Evolutionary conservation across 2,113 vertebrate species (phyloP).

Genomic region (Pholis gunnellus): DNA sequence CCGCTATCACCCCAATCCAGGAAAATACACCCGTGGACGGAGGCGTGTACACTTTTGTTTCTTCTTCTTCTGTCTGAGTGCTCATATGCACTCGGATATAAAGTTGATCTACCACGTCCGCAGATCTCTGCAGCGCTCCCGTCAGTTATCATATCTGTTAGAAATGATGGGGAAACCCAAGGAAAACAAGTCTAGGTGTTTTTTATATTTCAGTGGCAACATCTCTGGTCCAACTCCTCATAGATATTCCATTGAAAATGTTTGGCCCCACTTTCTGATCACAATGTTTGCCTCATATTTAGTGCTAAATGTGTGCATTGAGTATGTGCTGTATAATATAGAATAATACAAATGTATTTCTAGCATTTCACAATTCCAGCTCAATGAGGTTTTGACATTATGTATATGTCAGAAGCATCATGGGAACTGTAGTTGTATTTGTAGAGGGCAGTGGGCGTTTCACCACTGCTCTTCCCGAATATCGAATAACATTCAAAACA

Average conservation of each 20-base stretch:
- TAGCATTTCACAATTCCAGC: background rate
- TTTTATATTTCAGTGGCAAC: background rate
- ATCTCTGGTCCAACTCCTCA: background rate
- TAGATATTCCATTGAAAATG: background rate
- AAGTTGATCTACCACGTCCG: background rate
- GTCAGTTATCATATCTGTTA: background rate
- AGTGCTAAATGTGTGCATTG: background rate
- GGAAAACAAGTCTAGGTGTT: background rate
- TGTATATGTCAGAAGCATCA: background rate
- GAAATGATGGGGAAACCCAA: background rate
- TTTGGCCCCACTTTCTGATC: background rate
- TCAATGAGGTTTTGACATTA: background rate
- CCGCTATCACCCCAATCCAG: background rate
- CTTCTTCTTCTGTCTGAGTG: background rate
- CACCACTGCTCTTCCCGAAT: background rate
- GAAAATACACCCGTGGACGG: background rate
- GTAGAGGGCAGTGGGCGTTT: background rate
- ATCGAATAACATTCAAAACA: background rate
- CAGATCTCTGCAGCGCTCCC: background rate
- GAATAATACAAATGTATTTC: background rate
- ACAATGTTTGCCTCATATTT: background rate
- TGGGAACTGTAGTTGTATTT: background rate
- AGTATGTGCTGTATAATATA: background rate
- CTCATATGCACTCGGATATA: background rate
- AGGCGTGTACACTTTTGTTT: background rate